Evolutionary conservation across 2,888 invertebrate species (phyloP).

Genomic region (Mesorhabditis sp.): DNA sequence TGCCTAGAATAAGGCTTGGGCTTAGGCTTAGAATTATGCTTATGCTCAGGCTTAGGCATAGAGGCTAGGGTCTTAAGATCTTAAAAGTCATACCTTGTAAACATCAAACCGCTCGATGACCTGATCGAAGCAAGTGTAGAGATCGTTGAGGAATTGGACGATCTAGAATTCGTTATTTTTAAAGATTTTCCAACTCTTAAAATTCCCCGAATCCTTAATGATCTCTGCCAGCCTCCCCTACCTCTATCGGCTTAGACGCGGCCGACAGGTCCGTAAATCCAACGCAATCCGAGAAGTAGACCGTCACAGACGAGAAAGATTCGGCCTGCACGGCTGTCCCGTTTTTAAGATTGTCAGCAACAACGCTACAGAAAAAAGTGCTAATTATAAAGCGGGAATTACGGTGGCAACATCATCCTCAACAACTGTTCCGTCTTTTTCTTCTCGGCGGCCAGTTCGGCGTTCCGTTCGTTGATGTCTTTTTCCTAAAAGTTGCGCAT

Average conservation of each 20-base stretch:
- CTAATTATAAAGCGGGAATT: background rate
- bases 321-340: slow-evolving; percentile 31
- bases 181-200: background rate
- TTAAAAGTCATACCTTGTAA: slow-evolving; percentile 27
- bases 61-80: background rate
- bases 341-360: slow-evolving; percentile 31
- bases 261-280: slow-evolving; percentile 34
- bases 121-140: slow-evolving; percentile 36
- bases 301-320: slow-evolving; percentile 28
- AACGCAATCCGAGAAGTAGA: slow-evolving; percentile 38
- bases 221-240: background rate
- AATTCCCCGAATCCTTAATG: background rate
- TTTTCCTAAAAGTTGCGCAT: slow-evolving; percentile 74
- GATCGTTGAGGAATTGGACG: slow-evolving; percentile 38
- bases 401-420: slow-evolving; percentile 39
- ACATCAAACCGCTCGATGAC: slow-evolving; percentile 40
- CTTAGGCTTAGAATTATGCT: no score
- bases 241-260: slow-evolving; percentile 26
- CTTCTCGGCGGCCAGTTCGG: slow-evolving; percentile 88
- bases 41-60: no score
- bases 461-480: slow-evolving; percentile 57
- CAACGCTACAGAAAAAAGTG: slow-evolving; percentile 17
- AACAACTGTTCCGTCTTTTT: slow-evolving; percentile 79
- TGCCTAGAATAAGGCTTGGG: no score
- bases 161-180: slow-evolving; percentile 67